These are phyloP conservation scores for Notodonta dromedarius DNA, from an alignment of 2,888 invertebrate species.

Conservation along the genomic window DNA sequence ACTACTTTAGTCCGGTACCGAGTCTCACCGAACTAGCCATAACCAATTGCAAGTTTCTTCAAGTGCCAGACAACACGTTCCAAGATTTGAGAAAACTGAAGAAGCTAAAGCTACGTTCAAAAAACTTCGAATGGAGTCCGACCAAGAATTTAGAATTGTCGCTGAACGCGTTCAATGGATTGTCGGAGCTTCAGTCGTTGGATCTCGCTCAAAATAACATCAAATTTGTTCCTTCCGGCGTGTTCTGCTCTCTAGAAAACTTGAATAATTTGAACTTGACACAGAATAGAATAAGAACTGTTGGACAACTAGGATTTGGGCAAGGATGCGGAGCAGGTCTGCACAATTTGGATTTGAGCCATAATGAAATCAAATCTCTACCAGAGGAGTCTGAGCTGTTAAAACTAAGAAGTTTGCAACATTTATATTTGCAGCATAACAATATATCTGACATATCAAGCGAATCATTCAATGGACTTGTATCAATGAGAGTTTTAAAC, in stretches of 20 bases:
- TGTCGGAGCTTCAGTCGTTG: slow-evolving; percentile 91
- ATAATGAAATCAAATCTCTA: slow-evolving; percentile 89
- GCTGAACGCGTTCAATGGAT: slow-evolving; percentile 88
- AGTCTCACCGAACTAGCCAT: slow-evolving; percentile 90
- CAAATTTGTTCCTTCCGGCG: slow-evolving; percentile 90
- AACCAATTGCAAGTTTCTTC: slow-evolving; percentile 91
- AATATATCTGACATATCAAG: slow-evolving; percentile 91
- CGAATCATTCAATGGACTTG: slow-evolving; percentile 91
- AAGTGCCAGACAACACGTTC: slow-evolving; percentile 90
- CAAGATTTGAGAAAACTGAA: slow-evolving; percentile 91
- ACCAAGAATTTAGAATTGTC: slow-evolving; percentile 90
- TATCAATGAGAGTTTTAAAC: slow-evolving; percentile 92
- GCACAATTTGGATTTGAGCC: slow-evolving; percentile 91
- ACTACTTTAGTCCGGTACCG: slow-evolving; percentile 88
- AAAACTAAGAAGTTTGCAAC: slow-evolving; percentile 90
- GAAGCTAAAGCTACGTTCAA: slow-evolving; percentile 90
- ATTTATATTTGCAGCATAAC: slow-evolving; percentile 92
- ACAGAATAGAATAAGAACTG: slow-evolving; percentile 91
- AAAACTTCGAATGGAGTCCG: slow-evolving; percentile 91
- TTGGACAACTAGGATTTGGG: slow-evolving; percentile 90
- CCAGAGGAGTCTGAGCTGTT: slow-evolving; percentile 91
- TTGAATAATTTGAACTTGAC: slow-evolving; percentile 93
- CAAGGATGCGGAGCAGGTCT: slow-evolving; percentile 87
- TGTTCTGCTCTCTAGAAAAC: slow-evolving; percentile 91
- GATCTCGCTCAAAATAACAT: slow-evolving; percentile 94